phyloP scores from a whole-genome alignment of 1,140 invertebrate species.

The Phymastichus coffea region DNA sequence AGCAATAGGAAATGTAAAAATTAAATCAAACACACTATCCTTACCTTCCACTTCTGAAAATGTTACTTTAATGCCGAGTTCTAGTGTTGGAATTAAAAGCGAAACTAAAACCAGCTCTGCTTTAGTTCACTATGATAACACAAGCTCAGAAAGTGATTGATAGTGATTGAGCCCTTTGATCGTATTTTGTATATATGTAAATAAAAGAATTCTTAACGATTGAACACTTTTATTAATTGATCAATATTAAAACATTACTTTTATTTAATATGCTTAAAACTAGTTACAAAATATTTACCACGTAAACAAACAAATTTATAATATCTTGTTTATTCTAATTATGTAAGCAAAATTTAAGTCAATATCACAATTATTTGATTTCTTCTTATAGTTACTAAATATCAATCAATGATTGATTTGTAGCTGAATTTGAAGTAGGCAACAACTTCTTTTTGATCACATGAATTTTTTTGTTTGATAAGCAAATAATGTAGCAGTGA shows the following conservation, averaged over 20 bases:
- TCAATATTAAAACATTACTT: too few species aligned
- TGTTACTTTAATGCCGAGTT: not conserved
- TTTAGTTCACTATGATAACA: conserved; percentile 51
- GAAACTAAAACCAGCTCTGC: conserved; percentile 27
- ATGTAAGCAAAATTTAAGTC: too few species aligned
- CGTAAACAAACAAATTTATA: not conserved
- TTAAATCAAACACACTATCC: conserved; percentile 15
- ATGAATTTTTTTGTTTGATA: conserved; percentile 83
- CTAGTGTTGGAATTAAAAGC: conserved; percentile 4
- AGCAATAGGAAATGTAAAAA: conserved; percentile 14
- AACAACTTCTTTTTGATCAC: conserved; percentile 65
- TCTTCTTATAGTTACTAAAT: too few species aligned
- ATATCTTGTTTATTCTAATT: too few species aligned
- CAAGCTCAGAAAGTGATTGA: conserved; percentile 50
- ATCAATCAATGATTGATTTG: not conserved
- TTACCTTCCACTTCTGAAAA: conserved; percentile 27
- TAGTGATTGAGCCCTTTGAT: conserved; percentile 31
- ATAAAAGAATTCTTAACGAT: conserved; percentile 24
- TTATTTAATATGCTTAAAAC: too few species aligned
- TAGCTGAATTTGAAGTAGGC: not conserved
- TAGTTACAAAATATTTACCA: too few species aligned
- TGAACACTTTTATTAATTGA: too few species aligned
- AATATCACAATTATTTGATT: too few species aligned
- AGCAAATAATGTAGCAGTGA: conserved; percentile 79
- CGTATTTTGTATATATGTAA: conserved; percentile 34